Conservation (phyloP, 2,113 vertebrate genomes). For the Periophthalmus modestus region DNA sequence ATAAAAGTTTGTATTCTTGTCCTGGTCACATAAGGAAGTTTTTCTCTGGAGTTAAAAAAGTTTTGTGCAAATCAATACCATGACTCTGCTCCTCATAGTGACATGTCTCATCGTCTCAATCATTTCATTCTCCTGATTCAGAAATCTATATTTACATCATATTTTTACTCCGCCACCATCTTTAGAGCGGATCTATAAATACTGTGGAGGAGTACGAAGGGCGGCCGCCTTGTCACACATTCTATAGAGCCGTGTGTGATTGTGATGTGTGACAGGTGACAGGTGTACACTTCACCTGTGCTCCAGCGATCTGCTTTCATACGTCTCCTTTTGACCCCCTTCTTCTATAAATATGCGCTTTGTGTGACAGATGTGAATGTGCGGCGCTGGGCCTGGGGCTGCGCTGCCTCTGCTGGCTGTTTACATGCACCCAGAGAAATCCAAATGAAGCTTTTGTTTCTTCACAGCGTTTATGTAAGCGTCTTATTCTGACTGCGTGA, state of each 20-base stretch:
- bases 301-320: constrained; percentile 62
- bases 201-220: constrained; percentile 49
- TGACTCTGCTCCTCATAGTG: not conserved
- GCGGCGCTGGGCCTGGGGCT: constrained; percentile 46
- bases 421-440: constrained; percentile 24
- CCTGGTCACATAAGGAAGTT: not conserved
- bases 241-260: constrained; percentile 50
- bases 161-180: constrained; percentile 9
- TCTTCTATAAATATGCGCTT: constrained; percentile 72
- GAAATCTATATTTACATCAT: constrained; percentile 2
- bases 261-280: constrained; percentile 68
- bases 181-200: constrained; percentile 64
- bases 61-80: not conserved
- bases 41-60: not conserved
- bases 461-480: not conserved
- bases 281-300: constrained; percentile 62
- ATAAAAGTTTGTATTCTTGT: too few relatives aligned
- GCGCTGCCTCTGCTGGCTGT: constrained; percentile 42
- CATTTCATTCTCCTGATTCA: constrained; percentile 4
- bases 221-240: constrained; percentile 67
- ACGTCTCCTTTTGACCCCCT: constrained; percentile 52
- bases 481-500: not conserved
- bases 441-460: constrained; percentile 1
- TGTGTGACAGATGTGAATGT: constrained; percentile 42
- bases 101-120: constrained; percentile 2